Evolutionary conservation across 1,140 invertebrate species (phyloP), one percentile per base, ranked within the genome.

Genomic region (Homalodisca vitripennis): DNA sequence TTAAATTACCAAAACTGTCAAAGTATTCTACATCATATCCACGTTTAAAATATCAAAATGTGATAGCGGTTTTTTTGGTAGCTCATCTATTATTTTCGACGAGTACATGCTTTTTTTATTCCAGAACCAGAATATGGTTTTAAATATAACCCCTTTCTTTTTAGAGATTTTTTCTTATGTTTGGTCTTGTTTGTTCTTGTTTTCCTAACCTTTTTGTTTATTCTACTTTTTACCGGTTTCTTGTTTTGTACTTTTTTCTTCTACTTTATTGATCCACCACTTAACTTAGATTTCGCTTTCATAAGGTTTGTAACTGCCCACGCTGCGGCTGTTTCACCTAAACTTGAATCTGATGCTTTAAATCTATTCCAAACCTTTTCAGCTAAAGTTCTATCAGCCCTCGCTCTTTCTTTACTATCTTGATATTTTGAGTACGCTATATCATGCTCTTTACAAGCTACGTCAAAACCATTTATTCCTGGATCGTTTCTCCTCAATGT

Each of bases 401-500:
- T 63, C 70, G 81, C 75, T 74, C 81, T 73, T 27, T 71, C 70
- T 22, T 66, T 26, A 64, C 79, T 67, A 74, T 80, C 71, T 46
- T 76, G 76, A 48, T 73, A 74, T 68, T 79, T 67, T 0, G 73
- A 73, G 73, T 82, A 83, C 2, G 75, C 75, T 63, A 83, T 81
- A 75, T 82, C 78, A 68, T 83, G 82, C 30, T 77, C 62, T 74
- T 78, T 80, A 68, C 80, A 82, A n/a, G 78, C 75, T 63, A 72
- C 29, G 73, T 84, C 81, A 22, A 83, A 74, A 27, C 48, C 62
- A 75, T 83, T 83, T 30, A 83, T 75, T 31, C 79, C 78, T 30
- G 46, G 29, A 78, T 83, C 78, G 30, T 77, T 79, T 71, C 78
- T 73, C 26, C 29, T 68, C 73, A 83, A 74, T 67, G 80, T 74